Percentiles rank a stretch among this genome's conserved stretches.
phyloP scores from a whole-genome alignment of 37 sponge, comb jelly and placozoan genomes.

The Halichondria panicea region DNA sequence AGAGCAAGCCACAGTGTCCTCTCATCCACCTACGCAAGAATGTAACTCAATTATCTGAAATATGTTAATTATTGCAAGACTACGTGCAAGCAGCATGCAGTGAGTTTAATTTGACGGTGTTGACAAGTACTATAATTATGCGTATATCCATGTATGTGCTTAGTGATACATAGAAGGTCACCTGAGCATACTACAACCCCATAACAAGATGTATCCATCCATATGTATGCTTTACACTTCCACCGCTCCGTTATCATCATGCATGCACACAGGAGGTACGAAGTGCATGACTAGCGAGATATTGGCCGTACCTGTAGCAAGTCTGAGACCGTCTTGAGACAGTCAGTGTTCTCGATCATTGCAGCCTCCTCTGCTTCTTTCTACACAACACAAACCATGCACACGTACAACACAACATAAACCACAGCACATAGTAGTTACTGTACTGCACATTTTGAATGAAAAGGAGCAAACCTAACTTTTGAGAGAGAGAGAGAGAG shows the following conservation, averaged over 20 bases:
- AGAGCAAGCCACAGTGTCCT: constrained; percentile 56
- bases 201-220: no score
- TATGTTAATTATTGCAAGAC: not conserved
- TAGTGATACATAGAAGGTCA: not conserved
- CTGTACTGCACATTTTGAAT: no score
- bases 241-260: no score
- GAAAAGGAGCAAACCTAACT: no score
- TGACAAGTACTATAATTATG: no score
- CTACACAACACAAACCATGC: not conserved
- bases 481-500: no score
- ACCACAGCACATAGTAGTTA: not conserved
- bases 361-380: constrained; percentile 20
- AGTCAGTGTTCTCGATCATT: constrained; percentile 19
- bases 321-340: constrained; percentile 32
- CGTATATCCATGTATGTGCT: not conserved
- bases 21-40: constrained; percentile 41
- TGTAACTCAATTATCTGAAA: not conserved
- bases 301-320: constrained; percentile 33
- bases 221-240: no score
- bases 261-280: not conserved
- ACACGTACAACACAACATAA: not conserved
- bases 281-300: not conserved
- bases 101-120: no score
- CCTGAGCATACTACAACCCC: not conserved
- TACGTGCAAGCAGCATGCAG: not conserved